Base-by-base conservation (phyloP, 2,888 invertebrate species). In the Drosophila kuntzei region DNA sequence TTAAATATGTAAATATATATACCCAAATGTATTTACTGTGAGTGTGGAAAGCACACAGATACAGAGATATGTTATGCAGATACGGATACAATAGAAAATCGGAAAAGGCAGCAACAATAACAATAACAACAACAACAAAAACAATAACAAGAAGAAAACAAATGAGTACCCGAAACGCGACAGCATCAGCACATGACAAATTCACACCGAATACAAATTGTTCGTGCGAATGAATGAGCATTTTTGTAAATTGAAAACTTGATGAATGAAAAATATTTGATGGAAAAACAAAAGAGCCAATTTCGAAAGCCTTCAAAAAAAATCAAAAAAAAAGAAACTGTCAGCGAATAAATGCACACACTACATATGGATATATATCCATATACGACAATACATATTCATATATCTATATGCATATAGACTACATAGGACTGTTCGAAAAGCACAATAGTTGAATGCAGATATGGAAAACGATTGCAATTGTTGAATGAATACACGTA, bases 251-350 rank as follows among this genome's bases (percentile, higher is more conserved):
- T 89, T 89, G 87, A 90, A 90, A 90, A 83, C 89, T 89, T 90
- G 90, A 90, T 89, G 88, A 89, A 89, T 89, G 90, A 86, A 89
- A 89, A 88, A 90, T 89, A 88, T 87, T 86, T 89, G 84, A 86
- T 86, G 89, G 84, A 72, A 89, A 86, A 89, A 89, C 89, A 89
- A 86, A 86, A 62, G 84, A 77, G 82, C 89, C 80, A 76, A 79
- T 79, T 79, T 59, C 49, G 43, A 54, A 36, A 25, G 27, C 36
- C 34, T 25, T n/a, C 29, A 41, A 54, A 51, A 54, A 76, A 79
- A 76, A 66, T 60, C 18, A 47, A 49, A 54, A 61, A 79, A 66
- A 20, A 6, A 41, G 14, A 7, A 54, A 41, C 11, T 70, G 77
- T 66, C 76, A 80, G 66, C 76, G 58, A 62, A 76, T 76, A 79